A percentile compares a stretch with the other conserved stretches of the same genome.
phyloP scores from a whole-genome alignment of 2,888 invertebrate genomes.

The Notodonta ziczac region DNA sequence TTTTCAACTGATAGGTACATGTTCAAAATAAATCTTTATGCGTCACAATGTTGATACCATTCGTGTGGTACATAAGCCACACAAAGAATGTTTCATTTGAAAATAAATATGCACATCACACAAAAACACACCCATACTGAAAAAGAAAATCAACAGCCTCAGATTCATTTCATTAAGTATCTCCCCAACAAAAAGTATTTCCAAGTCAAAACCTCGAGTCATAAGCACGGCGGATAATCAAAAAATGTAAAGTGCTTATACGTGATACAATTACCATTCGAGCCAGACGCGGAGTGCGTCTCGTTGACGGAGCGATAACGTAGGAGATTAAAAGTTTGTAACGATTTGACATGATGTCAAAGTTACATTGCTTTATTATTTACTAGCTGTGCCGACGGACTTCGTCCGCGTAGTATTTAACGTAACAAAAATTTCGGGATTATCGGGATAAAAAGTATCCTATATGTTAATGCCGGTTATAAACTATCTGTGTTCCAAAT shows the following conservation, averaged over 20 bases:
- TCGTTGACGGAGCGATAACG: conserved; percentile 41
- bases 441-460: too few relatives aligned
- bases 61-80: too few relatives aligned
- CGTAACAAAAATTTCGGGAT: too few relatives aligned
- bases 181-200: conserved; percentile 21
- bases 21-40: too few relatives aligned
- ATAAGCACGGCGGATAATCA: conserved; percentile 40
- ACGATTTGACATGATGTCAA: conserved; percentile 31
- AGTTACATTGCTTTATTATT: conserved; percentile 30
- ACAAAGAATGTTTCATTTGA: too few relatives aligned
- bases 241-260: conserved; percentile 46
- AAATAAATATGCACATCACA: too few relatives aligned
- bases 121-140: not conserved
- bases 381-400: too few relatives aligned
- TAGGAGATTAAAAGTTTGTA: conserved; percentile 58
- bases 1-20: too few relatives aligned
- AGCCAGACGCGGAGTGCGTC: conserved; percentile 13
- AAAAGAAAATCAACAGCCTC: conserved; percentile 8
- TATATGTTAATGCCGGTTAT: too few relatives aligned
- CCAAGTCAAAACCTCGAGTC: conserved; percentile 18
- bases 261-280: conserved; percentile 41
- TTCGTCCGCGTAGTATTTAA: too few relatives aligned
- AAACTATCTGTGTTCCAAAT: too few relatives aligned
- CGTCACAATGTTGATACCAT: too few relatives aligned
- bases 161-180: conserved; percentile 32